Evolutionary conservation across 2,113 vertebrate species (phyloP).

Genomic region (Planiliza haematocheilus): DNA sequence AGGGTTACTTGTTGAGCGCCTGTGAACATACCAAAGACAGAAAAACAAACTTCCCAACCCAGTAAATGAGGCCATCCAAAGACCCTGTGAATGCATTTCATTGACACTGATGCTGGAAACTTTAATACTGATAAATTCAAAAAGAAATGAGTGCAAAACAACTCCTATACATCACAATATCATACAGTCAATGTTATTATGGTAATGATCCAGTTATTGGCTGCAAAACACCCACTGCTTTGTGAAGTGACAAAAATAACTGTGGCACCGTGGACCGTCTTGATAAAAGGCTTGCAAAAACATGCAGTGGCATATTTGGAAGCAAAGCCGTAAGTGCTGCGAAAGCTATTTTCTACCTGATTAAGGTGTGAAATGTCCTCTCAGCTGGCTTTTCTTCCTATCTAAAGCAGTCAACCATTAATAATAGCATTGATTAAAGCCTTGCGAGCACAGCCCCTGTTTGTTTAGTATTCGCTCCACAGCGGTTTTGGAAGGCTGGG

Average conservation of each 20-base stretch:
- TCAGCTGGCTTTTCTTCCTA: constrained; percentile 37
- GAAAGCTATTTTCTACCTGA: constrained; percentile 54
- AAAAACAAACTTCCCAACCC: too few relatives aligned
- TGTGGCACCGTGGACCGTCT: not conserved
- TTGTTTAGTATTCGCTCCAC: constrained; percentile 43
- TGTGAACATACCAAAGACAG: too few relatives aligned
- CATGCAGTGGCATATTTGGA: constrained; percentile 47
- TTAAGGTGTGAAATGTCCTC: constrained; percentile 62
- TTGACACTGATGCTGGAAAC: not conserved
- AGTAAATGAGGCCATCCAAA: too few relatives aligned
- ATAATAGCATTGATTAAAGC: constrained; percentile 68
- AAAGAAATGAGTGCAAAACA: constrained; percentile 1
- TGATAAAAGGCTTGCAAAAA: constrained; percentile 44
- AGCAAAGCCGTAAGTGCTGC: constrained; percentile 29
- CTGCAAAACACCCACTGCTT: constrained; percentile 4
- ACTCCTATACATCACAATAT: constrained; percentile 2
- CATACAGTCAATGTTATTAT: constrained; percentile 6
- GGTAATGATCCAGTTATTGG: not conserved
- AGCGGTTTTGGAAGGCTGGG: constrained; percentile 16
- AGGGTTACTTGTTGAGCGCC: too few relatives aligned
- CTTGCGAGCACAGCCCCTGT: constrained; percentile 9
- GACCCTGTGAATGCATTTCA: too few relatives aligned
- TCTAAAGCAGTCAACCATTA: constrained; percentile 60
- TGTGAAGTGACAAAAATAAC: constrained; percentile 30
- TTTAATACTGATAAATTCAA: not conserved